Evolutionary conservation across 2,113 vertebrate genomes (phyloP).

Genomic region (Perca fluviatilis): DNA sequence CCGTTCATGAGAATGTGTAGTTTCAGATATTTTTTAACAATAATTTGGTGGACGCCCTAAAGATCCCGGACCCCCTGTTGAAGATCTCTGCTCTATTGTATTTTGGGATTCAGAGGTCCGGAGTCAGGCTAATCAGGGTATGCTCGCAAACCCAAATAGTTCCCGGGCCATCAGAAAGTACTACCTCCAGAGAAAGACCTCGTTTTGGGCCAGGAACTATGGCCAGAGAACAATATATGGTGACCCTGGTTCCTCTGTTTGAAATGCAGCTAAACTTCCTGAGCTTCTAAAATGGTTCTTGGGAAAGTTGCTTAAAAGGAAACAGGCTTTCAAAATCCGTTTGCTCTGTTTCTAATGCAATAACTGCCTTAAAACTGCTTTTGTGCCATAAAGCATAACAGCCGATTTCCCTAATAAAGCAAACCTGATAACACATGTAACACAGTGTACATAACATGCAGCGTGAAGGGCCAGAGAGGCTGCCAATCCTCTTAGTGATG

Average conservation of each 20-base stretch:
- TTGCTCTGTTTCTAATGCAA: neutral
- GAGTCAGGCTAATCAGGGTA: no score
- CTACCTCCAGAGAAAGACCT: neutral
- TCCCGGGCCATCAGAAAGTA: neutral
- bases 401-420: constrained; percentile 7
- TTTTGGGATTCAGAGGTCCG: no score
- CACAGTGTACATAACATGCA: neutral
- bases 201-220: neutral
- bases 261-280: neutral
- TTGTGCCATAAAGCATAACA: neutral
- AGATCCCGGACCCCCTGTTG: no score
- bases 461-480: neutral
- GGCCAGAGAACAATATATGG: neutral
- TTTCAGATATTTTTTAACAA: no score
- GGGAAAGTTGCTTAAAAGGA: neutral
- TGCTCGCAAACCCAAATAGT: neutral
- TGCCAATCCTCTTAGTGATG: constrained; percentile 43
- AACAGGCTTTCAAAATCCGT: neutral
- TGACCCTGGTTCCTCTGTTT: neutral
- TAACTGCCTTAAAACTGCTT: neutral
- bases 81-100: no score
- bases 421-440: constrained; percentile 10
- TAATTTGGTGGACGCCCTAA: no score
- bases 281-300: neutral
- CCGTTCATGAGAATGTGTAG: no score